These are phyloP conservation scores for Polypterus senegalus DNA, from an alignment of 2,113 vertebrate genomes.

Conservation along the genomic window DNA sequence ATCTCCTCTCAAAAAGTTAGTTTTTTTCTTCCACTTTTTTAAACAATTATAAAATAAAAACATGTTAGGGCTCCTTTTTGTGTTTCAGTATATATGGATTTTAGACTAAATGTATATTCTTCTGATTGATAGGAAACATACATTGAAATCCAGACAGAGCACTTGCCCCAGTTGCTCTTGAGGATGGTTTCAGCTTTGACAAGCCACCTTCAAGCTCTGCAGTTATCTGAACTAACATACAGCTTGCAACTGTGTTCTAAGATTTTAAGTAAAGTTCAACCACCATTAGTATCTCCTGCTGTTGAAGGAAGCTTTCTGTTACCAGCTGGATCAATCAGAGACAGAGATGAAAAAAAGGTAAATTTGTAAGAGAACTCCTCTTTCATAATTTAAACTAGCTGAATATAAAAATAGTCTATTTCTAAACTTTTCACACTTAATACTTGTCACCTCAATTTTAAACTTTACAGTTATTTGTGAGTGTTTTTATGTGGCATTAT, in stretches of 20 bases:
- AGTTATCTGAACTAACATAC: conserved; percentile 78
- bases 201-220: conserved; percentile 69
- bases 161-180: conserved; percentile 85
- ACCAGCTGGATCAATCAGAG: conserved; percentile 46
- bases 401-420: no score
- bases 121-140: conserved; percentile 72
- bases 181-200: conserved; percentile 89
- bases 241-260: conserved; percentile 92
- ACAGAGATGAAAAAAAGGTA: conserved; percentile 76
- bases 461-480: no score
- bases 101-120: conserved; percentile 3
- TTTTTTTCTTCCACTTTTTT: no score
- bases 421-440: no score
- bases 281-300: conserved; percentile 72
- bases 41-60: no score
- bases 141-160: conserved; percentile 97
- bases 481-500: no score
- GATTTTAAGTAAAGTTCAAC: conserved; percentile 96
- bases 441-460: no score
- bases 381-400: no score
- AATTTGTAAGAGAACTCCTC: conserved; percentile 11
- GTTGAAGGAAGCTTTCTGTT: conserved; percentile 43
- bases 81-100: no score
- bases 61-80: no score
- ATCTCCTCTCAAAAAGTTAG: no score